Conservation (phyloP, 1,140 invertebrate genomes). For the Temnothorax curvispinosus region DNA sequence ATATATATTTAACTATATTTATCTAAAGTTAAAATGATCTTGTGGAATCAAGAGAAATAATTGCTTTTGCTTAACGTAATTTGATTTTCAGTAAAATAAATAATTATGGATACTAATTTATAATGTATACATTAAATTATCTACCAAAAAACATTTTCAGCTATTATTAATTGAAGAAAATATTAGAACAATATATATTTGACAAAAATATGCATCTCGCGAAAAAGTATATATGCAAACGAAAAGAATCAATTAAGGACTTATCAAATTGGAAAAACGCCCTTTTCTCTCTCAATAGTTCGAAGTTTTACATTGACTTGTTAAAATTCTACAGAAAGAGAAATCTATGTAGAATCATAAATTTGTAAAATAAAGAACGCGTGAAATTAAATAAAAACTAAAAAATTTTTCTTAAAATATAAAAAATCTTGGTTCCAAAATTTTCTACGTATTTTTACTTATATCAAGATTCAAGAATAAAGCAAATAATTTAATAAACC, state of each 20-base stretch:
- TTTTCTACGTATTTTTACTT: neutral
- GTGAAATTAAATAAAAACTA: neutral
- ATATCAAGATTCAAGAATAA: neutral
- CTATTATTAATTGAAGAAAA: too few relatives aligned
- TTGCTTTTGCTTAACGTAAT: too few relatives aligned
- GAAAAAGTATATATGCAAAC: neutral
- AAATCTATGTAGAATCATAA: neutral
- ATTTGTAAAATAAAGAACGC: neutral
- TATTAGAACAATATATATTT: too few relatives aligned
- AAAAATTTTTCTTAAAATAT: neutral
- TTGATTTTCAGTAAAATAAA: too few relatives aligned
- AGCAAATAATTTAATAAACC: too few relatives aligned
- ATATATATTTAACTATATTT: too few relatives aligned
- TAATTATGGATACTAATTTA: too few relatives aligned
- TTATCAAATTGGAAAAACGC: neutral
- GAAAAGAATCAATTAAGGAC: neutral
- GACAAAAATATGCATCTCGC: neutral
- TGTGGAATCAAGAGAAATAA: too few relatives aligned
- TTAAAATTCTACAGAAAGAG: neutral
- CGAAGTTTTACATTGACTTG: neutral
- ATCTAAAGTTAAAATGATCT: too few relatives aligned
- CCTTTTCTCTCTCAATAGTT: neutral
- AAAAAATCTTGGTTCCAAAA: neutral
- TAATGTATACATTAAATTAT: too few relatives aligned
- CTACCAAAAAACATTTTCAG: too few relatives aligned